A percentile compares a stretch with the other conserved stretches of the same genome.
Conservation (phyloP, 2,797 vertebrate species). For the Channa striata region DNA sequence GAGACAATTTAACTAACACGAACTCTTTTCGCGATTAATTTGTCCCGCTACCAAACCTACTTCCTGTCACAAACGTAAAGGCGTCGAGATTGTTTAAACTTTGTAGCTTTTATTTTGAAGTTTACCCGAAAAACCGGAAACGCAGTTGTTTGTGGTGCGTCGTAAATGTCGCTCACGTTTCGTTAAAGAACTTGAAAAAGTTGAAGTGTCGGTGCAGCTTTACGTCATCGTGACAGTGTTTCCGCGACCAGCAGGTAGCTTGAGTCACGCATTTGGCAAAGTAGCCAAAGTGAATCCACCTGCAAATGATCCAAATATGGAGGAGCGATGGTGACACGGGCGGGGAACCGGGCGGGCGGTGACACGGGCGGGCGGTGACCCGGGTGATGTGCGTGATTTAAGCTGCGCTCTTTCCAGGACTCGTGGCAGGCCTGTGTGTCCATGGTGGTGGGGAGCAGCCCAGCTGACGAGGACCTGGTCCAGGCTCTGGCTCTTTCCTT, state of each 20-base stretch:
- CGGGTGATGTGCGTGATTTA: background rate
- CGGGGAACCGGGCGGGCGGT: too few relatives aligned
- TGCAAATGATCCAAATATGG: background rate
- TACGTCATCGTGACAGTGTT: background rate
- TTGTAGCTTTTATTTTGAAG: too few relatives aligned
- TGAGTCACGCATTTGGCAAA: too few relatives aligned
- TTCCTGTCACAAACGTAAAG: too few relatives aligned
- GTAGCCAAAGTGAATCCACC: background rate
- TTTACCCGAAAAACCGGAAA: background rate
- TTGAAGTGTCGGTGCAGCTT: too few relatives aligned
- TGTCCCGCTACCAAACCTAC: too few relatives aligned
- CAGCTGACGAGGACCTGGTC: conserved; percentile 84
- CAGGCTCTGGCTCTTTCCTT: conserved; percentile 82
- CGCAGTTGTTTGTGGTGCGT: background rate
- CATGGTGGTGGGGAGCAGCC: conserved; percentile 81
- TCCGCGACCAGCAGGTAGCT: background rate
- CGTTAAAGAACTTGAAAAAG: too few relatives aligned
- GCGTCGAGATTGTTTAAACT: too few relatives aligned
- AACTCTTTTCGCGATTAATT: too few relatives aligned
- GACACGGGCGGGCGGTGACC: too few relatives aligned
- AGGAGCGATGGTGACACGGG: too few relatives aligned
- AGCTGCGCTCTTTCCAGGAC: conserved; percentile 77
- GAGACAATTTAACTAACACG: too few relatives aligned
- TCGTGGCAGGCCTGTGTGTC: conserved; percentile 87
- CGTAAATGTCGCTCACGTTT: accelerated